phyloP scores from a whole-genome alignment of 2,797 vertebrate species.

The Acrossocheilus fasciatus region DNA sequence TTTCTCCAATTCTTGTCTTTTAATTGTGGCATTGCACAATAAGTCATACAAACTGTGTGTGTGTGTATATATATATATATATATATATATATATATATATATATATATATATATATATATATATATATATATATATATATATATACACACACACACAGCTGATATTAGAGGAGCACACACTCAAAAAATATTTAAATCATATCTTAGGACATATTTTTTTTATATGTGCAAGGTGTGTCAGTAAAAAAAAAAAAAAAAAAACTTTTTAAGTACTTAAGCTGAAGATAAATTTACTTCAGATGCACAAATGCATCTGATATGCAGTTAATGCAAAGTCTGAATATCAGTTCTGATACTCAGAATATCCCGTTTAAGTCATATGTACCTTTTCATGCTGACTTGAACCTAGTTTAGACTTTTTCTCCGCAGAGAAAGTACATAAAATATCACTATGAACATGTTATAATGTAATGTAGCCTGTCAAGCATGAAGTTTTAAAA shows the following conservation, averaged over 20 bases:
- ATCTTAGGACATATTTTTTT: too few species aligned
- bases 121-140: too few species aligned
- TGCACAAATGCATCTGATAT: background rate
- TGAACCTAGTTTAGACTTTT: background rate
- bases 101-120: too few species aligned
- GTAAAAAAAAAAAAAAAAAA: background rate
- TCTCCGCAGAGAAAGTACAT: background rate
- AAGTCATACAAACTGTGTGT: too few species aligned
- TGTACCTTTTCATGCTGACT: background rate
- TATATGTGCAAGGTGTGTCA: background rate
- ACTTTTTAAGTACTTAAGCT: background rate
- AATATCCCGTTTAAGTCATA: background rate
- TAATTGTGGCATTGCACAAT: background rate
- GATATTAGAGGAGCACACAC: too few species aligned
- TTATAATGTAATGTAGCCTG: constrained; percentile 2
- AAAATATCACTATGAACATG: background rate
- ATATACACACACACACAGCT: too few species aligned
- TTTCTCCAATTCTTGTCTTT: background rate
- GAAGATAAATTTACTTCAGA: background rate
- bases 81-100: too few species aligned
- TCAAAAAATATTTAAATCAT: too few species aligned
- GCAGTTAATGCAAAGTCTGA: background rate
- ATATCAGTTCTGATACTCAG: too few species aligned
- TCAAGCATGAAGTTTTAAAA: constrained; percentile 11
- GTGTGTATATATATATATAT: too few species aligned